phyloP scores from a whole-genome alignment of 2,888 invertebrate species.

The Himalopsyche kuldschensis region DNA sequence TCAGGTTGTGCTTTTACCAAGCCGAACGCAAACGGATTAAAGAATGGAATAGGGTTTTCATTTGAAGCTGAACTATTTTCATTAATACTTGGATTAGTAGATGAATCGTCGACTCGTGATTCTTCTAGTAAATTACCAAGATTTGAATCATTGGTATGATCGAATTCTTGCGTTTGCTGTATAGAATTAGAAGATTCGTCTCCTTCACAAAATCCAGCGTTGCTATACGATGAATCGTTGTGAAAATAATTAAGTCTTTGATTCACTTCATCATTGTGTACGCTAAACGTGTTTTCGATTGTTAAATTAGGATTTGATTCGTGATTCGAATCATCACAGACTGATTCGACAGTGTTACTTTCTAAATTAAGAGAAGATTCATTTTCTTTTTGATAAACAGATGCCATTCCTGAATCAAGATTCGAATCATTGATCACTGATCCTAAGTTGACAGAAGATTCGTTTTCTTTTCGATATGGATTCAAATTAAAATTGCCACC shows the following conservation, averaged over 20 bases:
- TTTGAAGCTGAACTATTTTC: neutral
- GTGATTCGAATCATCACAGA: no score
- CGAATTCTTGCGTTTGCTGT: neutral
- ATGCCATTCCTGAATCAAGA: no score
- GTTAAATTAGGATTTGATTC: no score
- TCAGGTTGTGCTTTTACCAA: neutral
- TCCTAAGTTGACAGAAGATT: no score
- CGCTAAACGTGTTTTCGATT: no score
- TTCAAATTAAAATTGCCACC: no score
- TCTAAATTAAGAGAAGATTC: no score
- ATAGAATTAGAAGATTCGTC: neutral
- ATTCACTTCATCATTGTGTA: no score
- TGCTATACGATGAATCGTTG: neutral
- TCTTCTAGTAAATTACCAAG: neutral
- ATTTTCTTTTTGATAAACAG: no score
- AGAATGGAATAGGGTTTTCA: neutral
- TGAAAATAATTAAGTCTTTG: neutral
- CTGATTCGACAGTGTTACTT: no score
- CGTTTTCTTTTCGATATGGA: no score
- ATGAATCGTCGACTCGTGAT: neutral
- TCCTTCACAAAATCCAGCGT: neutral
- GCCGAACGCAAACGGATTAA: conserved; percentile 5
- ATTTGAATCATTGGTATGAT: neutral
- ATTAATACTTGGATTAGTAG: neutral
- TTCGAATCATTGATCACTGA: no score